Evolutionary conservation across 1,140 invertebrate genomes (phyloP).

Genomic region (Drosophila simulans): DNA sequence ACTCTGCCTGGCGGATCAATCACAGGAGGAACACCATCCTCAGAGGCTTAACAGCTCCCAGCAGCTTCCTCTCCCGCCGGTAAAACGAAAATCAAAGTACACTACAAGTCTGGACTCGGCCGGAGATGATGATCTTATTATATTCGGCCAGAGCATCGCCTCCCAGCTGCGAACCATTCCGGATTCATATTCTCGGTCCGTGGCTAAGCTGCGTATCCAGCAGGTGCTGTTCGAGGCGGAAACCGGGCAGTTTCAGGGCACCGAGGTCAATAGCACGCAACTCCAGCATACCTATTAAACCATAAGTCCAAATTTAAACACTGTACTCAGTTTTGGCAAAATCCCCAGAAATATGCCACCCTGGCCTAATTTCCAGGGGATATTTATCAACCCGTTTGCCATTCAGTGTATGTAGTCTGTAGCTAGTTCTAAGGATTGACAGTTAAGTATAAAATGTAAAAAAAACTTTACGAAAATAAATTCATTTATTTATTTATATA

Average conservation of each 20-base stretch:
- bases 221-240: conserved; percentile 78
- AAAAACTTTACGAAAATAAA: not conserved
- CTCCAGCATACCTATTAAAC: conserved; percentile 25
- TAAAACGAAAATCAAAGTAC: conserved; percentile 40
- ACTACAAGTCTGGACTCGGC: not conserved
- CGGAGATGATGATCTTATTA: conserved; percentile 59
- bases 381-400: not conserved
- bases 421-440: not conserved
- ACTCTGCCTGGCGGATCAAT: conserved; percentile 35
- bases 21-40: conserved; percentile 29
- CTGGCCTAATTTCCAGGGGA: not conserved
- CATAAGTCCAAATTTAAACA: conserved; percentile 2
- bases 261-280: conserved; percentile 37
- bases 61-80: conserved; percentile 15
- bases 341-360: not conserved
- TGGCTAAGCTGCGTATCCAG: conserved; percentile 77
- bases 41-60: not conserved
- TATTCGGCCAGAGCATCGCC: conserved; percentile 72
- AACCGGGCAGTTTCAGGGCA: conserved; percentile 64
- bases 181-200: conserved; percentile 67
- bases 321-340: not conserved
- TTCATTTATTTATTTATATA: no score
- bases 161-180: conserved; percentile 63
- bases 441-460: conserved; percentile 1
- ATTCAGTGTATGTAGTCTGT: not conserved